phyloP scores from a whole-genome alignment of 2,113 vertebrate genomes.

The Leiothrix lutea region DNA sequence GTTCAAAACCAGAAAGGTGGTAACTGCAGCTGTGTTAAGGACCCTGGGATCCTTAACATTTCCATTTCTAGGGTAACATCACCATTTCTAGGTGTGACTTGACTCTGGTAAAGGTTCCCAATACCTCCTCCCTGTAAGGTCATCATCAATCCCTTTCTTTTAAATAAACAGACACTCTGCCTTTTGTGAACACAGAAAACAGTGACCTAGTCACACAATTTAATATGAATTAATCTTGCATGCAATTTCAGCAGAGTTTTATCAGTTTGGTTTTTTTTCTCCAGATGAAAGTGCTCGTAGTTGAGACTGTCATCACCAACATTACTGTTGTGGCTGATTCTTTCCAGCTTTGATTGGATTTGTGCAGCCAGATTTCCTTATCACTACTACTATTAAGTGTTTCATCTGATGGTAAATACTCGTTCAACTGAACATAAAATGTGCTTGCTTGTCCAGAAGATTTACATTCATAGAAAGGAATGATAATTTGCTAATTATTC shows the following conservation, averaged over 20 bases:
- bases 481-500: slow-evolving; percentile 55
- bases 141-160: neutral
- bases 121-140: neutral
- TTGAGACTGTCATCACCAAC: neutral
- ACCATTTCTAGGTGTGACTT: neutral
- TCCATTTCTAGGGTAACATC: neutral
- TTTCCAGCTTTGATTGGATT: slow-evolving; percentile 34
- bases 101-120: neutral
- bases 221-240: neutral
- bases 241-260: neutral
- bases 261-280: neutral
- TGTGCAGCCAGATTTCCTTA: slow-evolving; percentile 2
- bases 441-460: slow-evolving; percentile 38
- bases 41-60: neutral
- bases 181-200: neutral
- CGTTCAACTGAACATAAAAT: slow-evolving; percentile 39
- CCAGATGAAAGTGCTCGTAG: neutral
- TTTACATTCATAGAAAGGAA: slow-evolving; percentile 32
- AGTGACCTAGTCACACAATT: neutral
- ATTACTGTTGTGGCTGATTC: neutral
- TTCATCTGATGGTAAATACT: slow-evolving; percentile 50
- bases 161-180: neutral
- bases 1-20: neutral
- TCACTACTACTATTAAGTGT: neutral
- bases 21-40: neutral